These are phyloP conservation scores for Platichthys stellatus DNA, from an alignment of 2,113 vertebrate species.

Conservation along the genomic window DNA sequence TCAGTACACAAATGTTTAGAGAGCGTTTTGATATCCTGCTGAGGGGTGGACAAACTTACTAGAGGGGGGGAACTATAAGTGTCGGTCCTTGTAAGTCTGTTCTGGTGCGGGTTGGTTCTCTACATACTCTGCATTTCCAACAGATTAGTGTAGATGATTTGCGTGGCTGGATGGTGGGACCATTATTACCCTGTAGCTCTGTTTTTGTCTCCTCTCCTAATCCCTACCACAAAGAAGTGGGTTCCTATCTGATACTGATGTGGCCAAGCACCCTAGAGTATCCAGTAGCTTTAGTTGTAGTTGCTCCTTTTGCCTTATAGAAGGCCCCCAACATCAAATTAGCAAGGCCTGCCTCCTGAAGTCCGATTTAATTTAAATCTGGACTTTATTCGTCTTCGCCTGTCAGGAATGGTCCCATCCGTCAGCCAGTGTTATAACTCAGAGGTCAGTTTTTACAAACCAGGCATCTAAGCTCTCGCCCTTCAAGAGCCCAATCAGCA, in stretches of 20 bases:
- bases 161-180: conserved; percentile 84
- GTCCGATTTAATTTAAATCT: conserved; percentile 74
- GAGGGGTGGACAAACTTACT: neutral
- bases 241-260: conserved; percentile 11
- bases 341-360: conserved; percentile 60
- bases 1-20: neutral
- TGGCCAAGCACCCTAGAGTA: conserved; percentile 44
- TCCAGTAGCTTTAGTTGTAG: conserved; percentile 47
- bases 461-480: conserved; percentile 56
- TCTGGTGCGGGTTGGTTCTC: conserved; percentile 79
- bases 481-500: conserved; percentile 37
- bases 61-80: neutral
- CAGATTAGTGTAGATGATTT: conserved; percentile 56
- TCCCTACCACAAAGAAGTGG: conserved; percentile 35
- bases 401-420: conserved; percentile 84
- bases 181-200: conserved; percentile 72
- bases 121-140: conserved; percentile 73
- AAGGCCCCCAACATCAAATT: conserved; percentile 40
- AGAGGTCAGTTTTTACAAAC: conserved; percentile 79
- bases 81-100: neutral
- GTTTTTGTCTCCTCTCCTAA: conserved; percentile 51
- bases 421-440: conserved; percentile 82
- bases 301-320: conserved; percentile 32
- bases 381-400: conserved; percentile 80
- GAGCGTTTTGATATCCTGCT: neutral